phyloP scores from a whole-genome alignment of 1,140 invertebrate genomes.

The Cyphomyrmex costatus region DNA sequence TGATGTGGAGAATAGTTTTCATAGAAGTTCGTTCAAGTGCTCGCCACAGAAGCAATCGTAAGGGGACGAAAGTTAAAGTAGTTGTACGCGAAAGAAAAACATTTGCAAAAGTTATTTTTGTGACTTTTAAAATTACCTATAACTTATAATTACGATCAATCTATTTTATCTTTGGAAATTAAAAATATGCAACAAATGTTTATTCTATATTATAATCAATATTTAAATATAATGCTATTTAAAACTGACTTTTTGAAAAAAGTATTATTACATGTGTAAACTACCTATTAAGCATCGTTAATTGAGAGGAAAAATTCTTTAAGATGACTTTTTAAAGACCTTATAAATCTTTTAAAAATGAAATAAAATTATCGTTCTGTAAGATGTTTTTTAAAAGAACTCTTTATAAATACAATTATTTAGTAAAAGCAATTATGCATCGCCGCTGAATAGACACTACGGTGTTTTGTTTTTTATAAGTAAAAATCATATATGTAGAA shows the following conservation, averaged over 20 bases:
- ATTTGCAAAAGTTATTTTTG: neutral
- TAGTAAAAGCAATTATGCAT: too few relatives aligned
- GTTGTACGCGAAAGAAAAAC: neutral
- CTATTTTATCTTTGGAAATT: neutral
- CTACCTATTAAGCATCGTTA: too few relatives aligned
- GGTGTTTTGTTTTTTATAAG: too few relatives aligned
- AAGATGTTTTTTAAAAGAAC: too few relatives aligned
- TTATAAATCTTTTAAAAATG: too few relatives aligned
- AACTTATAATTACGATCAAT: neutral
- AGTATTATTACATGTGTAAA: neutral
- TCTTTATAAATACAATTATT: too few relatives aligned
- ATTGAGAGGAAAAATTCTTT: too few relatives aligned
- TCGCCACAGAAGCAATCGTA: neutral
- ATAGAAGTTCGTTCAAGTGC: constrained; percentile 41
- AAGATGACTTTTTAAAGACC: too few relatives aligned
- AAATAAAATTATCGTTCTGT: too few relatives aligned
- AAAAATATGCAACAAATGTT: neutral
- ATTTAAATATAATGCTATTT: neutral
- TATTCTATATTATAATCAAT: neutral
- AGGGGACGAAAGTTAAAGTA: neutral
- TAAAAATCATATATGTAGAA: too few relatives aligned
- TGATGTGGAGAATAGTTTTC: constrained; percentile 37
- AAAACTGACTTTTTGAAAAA: neutral
- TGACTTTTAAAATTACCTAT: neutral
- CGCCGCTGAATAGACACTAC: too few relatives aligned